A percentile compares a stretch with the other conserved stretches of the same genome.
Evolutionary conservation across 2,888 invertebrate genomes (phyloP).

Genomic region (Cistogaster globosa): DNA sequence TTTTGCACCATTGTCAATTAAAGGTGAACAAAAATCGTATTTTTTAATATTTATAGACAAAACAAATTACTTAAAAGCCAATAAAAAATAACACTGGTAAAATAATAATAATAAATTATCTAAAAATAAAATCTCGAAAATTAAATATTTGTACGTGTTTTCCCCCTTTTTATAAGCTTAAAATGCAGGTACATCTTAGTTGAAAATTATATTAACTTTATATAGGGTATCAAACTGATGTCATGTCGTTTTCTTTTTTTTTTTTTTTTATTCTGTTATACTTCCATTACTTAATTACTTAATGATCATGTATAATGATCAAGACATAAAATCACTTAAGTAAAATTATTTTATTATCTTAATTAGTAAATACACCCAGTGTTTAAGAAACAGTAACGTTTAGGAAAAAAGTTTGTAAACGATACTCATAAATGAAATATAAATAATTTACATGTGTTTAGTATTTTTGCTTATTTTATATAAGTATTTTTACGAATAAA

Average conservation of each 20-base stretch:
- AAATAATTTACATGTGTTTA: constrained; percentile 8
- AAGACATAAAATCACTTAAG: constrained; percentile 61
- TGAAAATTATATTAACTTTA: neutral
- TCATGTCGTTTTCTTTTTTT: neutral
- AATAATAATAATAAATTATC: too few species aligned
- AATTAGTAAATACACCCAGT: constrained; percentile 63
- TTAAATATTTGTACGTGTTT: too few species aligned
- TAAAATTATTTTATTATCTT: constrained; percentile 64
- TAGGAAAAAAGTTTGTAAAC: neutral
- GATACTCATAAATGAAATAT: neutral
- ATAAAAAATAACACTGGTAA: too few species aligned
- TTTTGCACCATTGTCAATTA: too few species aligned
- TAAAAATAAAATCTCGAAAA: too few species aligned
- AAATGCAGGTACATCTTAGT: too few species aligned
- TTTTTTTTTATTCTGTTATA: constrained; percentile 9
- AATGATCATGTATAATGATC: constrained; percentile 51
- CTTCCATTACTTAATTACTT: constrained; percentile 53
- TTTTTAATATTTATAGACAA: too few species aligned
- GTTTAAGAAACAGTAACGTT: constrained; percentile 37
- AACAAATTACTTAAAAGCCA: too few species aligned
- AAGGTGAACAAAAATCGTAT: too few species aligned
- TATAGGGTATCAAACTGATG: constrained; percentile 16
- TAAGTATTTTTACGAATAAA: neutral
- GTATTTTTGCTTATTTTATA: constrained; percentile 2
- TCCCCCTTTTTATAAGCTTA: too few species aligned